phyloP scores from a whole-genome alignment of 2,113 vertebrate species.

The Tapirus terrestris region DNA sequence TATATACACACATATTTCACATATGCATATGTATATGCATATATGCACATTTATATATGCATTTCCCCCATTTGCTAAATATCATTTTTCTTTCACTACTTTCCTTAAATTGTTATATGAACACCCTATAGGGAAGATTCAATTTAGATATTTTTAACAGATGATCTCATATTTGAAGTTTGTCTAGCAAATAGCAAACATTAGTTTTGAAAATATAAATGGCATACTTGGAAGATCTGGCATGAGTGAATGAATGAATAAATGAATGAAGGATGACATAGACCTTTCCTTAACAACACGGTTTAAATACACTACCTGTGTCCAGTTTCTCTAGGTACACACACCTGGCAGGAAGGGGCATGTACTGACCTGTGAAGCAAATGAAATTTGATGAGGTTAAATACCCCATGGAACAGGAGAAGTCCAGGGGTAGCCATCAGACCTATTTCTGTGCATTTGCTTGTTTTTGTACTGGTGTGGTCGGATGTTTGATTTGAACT shows the following conservation, averaged over 20 bases:
- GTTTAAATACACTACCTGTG: background rate
- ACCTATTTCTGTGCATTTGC: background rate
- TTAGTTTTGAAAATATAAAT: constrained; percentile 44
- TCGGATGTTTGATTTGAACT: constrained; percentile 42
- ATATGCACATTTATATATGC: constrained; percentile 67
- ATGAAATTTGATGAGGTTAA: background rate
- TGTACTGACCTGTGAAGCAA: background rate
- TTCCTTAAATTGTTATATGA: constrained; percentile 69
- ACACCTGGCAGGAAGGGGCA: background rate
- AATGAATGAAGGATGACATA: background rate
- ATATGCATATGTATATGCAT: constrained; percentile 76
- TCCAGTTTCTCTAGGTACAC: background rate
- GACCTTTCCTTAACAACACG: background rate
- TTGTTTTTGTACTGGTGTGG: constrained; percentile 49
- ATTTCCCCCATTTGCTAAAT: constrained; percentile 63
- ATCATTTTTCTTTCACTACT: constrained; percentile 71
- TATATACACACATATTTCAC: constrained; percentile 71
- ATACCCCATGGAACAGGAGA: background rate
- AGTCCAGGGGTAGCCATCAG: background rate
- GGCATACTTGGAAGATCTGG: background rate
- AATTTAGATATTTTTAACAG: constrained; percentile 67
- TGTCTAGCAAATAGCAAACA: constrained; percentile 58
- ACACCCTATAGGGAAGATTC: constrained; percentile 60
- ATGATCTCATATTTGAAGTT: constrained; percentile 14
- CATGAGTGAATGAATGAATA: background rate